Evolutionary conservation across 2,888 invertebrate genomes (phyloP).

Genomic region (Augochlorella aurata): DNA sequence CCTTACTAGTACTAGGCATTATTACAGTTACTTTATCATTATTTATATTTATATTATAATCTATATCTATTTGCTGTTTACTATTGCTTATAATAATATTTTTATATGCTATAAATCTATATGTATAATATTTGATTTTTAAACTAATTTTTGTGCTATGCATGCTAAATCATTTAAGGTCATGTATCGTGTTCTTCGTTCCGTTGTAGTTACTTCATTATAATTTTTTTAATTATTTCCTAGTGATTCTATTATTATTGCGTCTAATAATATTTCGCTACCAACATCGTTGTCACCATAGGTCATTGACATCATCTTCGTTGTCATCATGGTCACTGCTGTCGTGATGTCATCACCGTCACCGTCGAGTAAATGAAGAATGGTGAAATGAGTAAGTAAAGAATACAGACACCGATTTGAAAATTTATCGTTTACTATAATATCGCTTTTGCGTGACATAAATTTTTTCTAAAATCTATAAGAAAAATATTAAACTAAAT

Average conservation of each 20-base stretch:
- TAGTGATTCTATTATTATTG: slow-evolving; percentile 2
- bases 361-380: slow-evolving; percentile 3
- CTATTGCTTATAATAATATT: slow-evolving; percentile 8
- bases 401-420: slow-evolving; percentile 7
- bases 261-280: background rate
- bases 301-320: background rate
- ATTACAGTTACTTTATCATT: slow-evolving; percentile 19
- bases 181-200: slow-evolving; percentile 10
- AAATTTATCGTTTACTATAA: background rate
- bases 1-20: slow-evolving; percentile 11
- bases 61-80: slow-evolving; percentile 8
- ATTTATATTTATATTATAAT: slow-evolving; percentile 49
- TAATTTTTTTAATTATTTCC: slow-evolving; percentile 4
- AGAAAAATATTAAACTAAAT: background rate
- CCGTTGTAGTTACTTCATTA: background rate
- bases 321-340: background rate
- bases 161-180: background rate
- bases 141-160: slow-evolving; percentile 5
- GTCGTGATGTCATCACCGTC: background rate
- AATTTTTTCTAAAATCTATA: slow-evolving; percentile 1
- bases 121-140: slow-evolving; percentile 14
- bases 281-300: background rate
- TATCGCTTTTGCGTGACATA: background rate
- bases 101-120: background rate
- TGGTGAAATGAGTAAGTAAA: slow-evolving; percentile 35